These are phyloP conservation scores for Pedicia rivosa DNA, from an alignment of 2,888 invertebrate genomes.

Conservation along the genomic window DNA sequence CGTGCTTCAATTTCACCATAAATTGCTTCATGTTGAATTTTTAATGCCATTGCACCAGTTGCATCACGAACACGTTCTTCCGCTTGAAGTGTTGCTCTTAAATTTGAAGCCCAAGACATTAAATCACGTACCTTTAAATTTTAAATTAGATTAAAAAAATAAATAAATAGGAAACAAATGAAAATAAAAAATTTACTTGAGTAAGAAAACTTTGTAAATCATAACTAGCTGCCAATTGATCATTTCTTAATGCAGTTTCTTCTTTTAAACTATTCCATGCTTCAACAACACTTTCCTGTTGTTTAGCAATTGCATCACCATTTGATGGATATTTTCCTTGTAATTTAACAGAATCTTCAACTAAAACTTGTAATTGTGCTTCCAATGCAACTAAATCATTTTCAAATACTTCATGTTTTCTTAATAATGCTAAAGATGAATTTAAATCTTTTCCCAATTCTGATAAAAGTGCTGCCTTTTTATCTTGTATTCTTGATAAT, in stretches of 20 bases:
- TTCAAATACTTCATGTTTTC: conserved; percentile 85
- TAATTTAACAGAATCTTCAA: conserved; percentile 82
- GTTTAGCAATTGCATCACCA: conserved; percentile 73
- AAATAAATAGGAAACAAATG: conserved; percentile 73
- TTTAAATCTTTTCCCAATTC: conserved; percentile 71
- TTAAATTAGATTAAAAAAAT: too few species aligned
- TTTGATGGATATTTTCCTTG: conserved; percentile 85
- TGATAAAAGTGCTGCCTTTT: conserved; percentile 68
- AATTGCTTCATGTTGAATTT: conserved; percentile 68
- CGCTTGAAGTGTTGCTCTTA: conserved; percentile 59
- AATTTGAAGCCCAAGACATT: conserved; percentile 70
- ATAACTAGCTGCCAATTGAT: conserved; percentile 69
- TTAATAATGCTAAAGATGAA: conserved; percentile 62
- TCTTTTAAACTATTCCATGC: conserved; percentile 81
- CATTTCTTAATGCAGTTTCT: conserved; percentile 60
- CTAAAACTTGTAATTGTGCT: conserved; percentile 75
- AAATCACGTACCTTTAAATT: conserved; percentile 81
- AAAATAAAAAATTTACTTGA: conserved; percentile 70
- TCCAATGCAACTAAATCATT: conserved; percentile 86
- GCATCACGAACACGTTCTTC: conserved; percentile 73
- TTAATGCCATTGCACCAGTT: conserved; percentile 60
- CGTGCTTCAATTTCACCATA: conserved; percentile 80
- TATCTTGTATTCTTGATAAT: conserved; percentile 75
- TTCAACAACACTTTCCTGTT: conserved; percentile 69
- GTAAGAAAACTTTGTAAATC: conserved; percentile 82